These are phyloP conservation scores for Bellardia pandia DNA, from an alignment of 2,888 invertebrate genomes.

Conservation along the genomic window DNA sequence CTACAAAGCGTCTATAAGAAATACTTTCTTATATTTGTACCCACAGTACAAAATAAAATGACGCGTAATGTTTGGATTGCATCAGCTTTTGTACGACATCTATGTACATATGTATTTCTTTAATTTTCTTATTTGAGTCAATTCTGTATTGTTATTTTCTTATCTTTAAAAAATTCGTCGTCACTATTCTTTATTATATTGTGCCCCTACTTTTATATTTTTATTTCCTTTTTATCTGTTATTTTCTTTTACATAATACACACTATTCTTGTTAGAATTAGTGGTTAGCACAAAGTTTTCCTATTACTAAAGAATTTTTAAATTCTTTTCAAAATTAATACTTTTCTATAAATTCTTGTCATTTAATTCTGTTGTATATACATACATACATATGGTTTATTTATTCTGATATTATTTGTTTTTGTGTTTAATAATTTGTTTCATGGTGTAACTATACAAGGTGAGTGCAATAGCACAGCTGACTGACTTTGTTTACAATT, in stretches of 20 bases:
- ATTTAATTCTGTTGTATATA: not conserved
- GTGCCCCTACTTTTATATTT: not conserved
- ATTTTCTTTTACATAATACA: slow-evolving; percentile 15
- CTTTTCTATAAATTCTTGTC: not conserved
- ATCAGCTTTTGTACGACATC: slow-evolving; percentile 33
- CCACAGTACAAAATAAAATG: slow-evolving; percentile 15
- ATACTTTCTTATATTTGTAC: not conserved
- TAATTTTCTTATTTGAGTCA: not conserved
- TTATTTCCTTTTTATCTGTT: slow-evolving; percentile 34
- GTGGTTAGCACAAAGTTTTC: not conserved
- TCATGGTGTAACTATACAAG: too few species aligned
- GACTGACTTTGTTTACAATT: too few species aligned
- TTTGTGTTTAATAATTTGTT: too few species aligned
- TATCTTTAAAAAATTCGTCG: slow-evolving; percentile 16
- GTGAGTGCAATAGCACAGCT: too few species aligned
- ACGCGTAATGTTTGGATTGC: slow-evolving; percentile 63
- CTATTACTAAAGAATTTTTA: not conserved
- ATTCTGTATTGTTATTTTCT: slow-evolving; percentile 12
- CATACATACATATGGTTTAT: too few species aligned
- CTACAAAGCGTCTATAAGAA: slow-evolving; percentile 7
- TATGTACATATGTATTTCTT: not conserved
- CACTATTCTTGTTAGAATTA: not conserved
- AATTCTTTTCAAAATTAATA: not conserved
- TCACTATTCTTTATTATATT: not conserved
- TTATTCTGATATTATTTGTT: too few species aligned